Evolutionary conservation across 2,113 vertebrate species (phyloP), one percentile per base, ranked within the genome.

Genomic region (Channa argus): DNA sequence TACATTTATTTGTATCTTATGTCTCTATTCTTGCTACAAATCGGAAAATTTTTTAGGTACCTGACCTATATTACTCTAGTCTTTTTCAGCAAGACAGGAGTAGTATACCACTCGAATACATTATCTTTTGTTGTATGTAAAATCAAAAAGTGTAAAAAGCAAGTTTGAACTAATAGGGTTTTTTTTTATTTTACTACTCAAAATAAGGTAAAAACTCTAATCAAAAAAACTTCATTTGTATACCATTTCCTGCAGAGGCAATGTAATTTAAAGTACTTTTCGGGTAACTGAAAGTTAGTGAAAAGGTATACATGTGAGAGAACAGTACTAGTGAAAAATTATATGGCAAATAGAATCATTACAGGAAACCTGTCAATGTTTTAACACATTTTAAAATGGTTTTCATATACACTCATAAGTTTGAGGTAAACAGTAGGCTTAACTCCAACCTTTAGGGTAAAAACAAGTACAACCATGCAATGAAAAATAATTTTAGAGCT

Each of bases 291-390:
- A 24, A 24, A 24, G 24, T 24, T 24, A 24, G 24, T 24, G 24
- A 24, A 24, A 24, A 24, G 1, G 24, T 24, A 24, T 1, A 24
- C 24, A 24, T 24, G 24, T 24, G 24, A 24, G 24, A 24, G 24
- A 24, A 24, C 24, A 24, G 24, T 24, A 24, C 24, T 24, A 24
- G 24, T 1, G 24, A 24, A 24, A 24, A 24, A 24, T 24, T 24
- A 24, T 24, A 24, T 24, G 24, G 24, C 24, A 24, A 24, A 24
- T 24, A 24, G 24, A 61, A 15, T 37, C 4, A 61, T 37, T 5
- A 50, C 24, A 59, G 39, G 41, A 44, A 71, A 15, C 39, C 8
- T 9, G 10, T 46, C 41, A 24, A 15, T 53, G 63, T 79, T 64
- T 46, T 12, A 12, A 45, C 59, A 70, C 51, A 63, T 67, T 1